phyloP scores from a whole-genome alignment of 2,888 invertebrate species.

The Blera fallax region DNA sequence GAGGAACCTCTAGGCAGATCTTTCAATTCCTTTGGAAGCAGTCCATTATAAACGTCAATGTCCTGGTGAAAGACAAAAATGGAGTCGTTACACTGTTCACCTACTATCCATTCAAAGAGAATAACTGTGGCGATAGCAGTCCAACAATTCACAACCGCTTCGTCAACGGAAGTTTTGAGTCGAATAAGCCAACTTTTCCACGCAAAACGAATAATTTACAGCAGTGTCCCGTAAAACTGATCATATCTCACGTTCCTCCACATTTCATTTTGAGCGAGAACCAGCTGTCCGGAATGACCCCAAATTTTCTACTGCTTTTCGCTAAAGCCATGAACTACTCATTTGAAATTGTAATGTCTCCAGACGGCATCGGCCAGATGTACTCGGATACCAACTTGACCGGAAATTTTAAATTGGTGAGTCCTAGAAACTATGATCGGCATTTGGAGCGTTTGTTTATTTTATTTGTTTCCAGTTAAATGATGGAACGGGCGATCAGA shows the following conservation, averaged over 20 bases:
- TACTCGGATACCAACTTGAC: background rate
- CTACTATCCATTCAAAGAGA: conserved; percentile 1
- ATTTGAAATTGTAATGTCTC: background rate
- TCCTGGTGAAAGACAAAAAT: background rate
- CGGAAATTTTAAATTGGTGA: conserved; percentile 15
- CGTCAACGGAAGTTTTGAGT: background rate
- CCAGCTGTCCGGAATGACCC: background rate
- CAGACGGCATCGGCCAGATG: background rate
- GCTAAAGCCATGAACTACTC: background rate
- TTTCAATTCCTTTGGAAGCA: background rate
- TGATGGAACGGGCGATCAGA: background rate
- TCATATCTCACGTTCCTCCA: background rate
- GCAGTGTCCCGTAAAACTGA: background rate
- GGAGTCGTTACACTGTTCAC: conserved; percentile 20
- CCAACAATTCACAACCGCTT: conserved; percentile 1
- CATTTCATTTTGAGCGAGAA: background rate
- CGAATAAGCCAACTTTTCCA: background rate
- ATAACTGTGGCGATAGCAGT: background rate
- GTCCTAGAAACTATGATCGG: background rate
- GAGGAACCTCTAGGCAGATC: background rate
- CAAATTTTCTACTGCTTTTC: background rate
- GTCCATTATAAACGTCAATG: conserved; percentile 13
- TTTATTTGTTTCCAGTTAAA: background rate
- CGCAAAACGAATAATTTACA: conserved; percentile 11
- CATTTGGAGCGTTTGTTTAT: background rate